These are phyloP conservation scores for Stenichneumon culpator DNA, from an alignment of 2,888 invertebrate species.

Conservation along the genomic window DNA sequence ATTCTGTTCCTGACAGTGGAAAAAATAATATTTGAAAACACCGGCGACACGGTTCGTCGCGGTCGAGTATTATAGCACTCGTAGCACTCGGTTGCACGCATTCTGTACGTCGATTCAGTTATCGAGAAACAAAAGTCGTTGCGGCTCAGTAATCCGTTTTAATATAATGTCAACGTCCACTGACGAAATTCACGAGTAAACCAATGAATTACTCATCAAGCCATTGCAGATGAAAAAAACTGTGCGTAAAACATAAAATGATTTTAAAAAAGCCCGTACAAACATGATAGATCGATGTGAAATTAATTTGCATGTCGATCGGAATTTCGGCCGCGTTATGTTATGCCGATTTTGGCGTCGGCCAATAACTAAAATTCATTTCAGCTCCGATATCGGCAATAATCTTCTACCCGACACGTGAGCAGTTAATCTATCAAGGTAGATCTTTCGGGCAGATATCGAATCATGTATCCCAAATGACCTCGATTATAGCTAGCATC, in stretches of 20 bases:
- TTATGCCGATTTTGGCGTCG: not conserved
- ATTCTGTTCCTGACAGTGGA: not conserved
- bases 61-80: not conserved
- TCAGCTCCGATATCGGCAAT: not conserved
- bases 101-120: not conserved
- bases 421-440: slow-evolving; percentile 9
- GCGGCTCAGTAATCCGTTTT: not conserved
- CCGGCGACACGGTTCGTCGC: not conserved
- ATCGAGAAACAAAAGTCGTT: not conserved
- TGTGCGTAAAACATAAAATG: not conserved
- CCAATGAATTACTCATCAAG: not conserved
- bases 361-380: not conserved
- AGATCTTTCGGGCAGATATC: slow-evolving; percentile 17
- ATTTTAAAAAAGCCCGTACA: not conserved
- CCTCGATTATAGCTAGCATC: not conserved
- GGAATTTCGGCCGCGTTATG: not conserved
- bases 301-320: not conserved
- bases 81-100: not conserved
- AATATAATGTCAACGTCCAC: not conserved
- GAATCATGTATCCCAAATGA: slow-evolving; percentile 19
- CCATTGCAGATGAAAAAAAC: not conserved
- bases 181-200: not conserved
- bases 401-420: not conserved
- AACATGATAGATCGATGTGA: not conserved
- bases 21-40: not conserved